Evolutionary conservation across 2,113 vertebrate genomes (phyloP).

Genomic region (Silurus asotus): DNA sequence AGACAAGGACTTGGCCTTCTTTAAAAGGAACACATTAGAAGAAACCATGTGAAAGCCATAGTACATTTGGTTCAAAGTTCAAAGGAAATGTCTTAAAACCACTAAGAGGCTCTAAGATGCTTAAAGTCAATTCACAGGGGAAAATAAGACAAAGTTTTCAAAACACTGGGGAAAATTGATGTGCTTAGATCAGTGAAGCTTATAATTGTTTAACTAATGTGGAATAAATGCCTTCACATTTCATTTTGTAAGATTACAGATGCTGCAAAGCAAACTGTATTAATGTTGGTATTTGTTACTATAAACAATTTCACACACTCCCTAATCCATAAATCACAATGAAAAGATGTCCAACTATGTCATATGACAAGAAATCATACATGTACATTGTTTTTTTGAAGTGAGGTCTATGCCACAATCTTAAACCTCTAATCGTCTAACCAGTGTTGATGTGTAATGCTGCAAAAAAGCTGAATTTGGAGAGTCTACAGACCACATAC

Average conservation of each 20-base stretch:
- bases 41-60: slow-evolving; percentile 6
- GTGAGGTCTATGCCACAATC: background rate
- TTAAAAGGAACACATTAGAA: background rate
- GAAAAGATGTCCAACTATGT: background rate
- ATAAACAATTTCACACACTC: background rate
- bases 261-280: background rate
- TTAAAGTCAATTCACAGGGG: slow-evolving; percentile 38
- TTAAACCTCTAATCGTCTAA: background rate
- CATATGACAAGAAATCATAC: background rate
- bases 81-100: slow-evolving; percentile 20
- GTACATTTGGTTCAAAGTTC: slow-evolving; percentile 20
- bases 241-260: background rate
- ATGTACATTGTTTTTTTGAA: background rate
- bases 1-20: slow-evolving; percentile 51
- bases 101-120: slow-evolving; percentile 18
- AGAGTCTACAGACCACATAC: slow-evolving; percentile 7
- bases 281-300: background rate
- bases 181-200: background rate
- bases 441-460: slow-evolving; percentile 10
- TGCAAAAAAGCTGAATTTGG: slow-evolving; percentile 7
- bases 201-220: background rate
- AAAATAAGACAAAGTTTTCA: slow-evolving; percentile 23
- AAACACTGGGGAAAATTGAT: slow-evolving; percentile 9
- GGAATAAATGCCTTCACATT: background rate
- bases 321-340: background rate